These are phyloP conservation scores for Halocaridina rubra DNA, from an alignment of 2,888 invertebrate species.

Conservation along the genomic window DNA sequence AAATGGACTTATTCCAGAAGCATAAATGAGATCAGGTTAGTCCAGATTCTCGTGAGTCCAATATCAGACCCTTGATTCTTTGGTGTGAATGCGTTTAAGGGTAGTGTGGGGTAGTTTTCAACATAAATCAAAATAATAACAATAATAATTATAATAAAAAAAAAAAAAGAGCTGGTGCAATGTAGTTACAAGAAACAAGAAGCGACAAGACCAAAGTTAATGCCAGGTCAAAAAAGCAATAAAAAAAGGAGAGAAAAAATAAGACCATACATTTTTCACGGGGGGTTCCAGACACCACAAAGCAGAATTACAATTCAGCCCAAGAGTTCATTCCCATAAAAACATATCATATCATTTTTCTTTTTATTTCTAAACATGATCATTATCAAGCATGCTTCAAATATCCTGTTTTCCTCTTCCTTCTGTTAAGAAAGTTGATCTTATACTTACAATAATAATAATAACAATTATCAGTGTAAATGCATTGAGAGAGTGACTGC, in stretches of 20 bases:
- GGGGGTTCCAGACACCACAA: constrained; percentile 39
- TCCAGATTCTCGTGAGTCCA: too few species aligned
- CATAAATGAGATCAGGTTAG: too few species aligned
- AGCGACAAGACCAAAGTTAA: constrained; percentile 47
- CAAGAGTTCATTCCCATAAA: constrained; percentile 42
- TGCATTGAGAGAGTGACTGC: background rate
- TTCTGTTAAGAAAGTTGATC: too few species aligned
- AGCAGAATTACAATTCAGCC: constrained; percentile 46
- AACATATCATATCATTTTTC: constrained; percentile 24
- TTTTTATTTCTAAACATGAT: too few species aligned
- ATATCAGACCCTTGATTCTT: background rate
- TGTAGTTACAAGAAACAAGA: constrained; percentile 24
- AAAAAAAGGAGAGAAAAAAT: too few species aligned
- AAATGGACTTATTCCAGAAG: too few species aligned
- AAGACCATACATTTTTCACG: constrained; percentile 48
- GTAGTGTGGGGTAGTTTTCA: background rate
- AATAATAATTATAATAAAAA: too few species aligned
- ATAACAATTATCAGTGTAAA: background rate
- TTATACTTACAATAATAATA: background rate
- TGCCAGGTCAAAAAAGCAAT: constrained; percentile 35
- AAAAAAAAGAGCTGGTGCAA: constrained; percentile 26
- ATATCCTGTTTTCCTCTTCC: too few species aligned
- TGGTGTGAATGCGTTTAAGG: background rate
- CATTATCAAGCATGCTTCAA: background rate
- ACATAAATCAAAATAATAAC: too few species aligned